Evolutionary conservation across 1,140 invertebrate species (phyloP), one percentile per base, ranked within the genome.

Genomic region (Dufourea novaeangliae): DNA sequence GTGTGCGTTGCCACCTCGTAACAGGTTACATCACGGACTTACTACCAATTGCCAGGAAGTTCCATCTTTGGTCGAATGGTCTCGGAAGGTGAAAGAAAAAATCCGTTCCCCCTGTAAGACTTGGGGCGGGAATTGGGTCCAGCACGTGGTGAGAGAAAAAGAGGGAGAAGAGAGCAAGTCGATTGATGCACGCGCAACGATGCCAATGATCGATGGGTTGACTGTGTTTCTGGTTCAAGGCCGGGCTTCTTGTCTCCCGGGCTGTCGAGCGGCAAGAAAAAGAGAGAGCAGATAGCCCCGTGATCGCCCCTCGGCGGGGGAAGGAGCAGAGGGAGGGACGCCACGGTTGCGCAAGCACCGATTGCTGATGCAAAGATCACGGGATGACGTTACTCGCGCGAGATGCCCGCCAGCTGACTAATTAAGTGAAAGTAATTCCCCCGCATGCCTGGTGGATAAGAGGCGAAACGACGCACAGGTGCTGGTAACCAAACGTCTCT

Each of bases 351-450:
- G 32, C 62, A 78, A 78, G 61, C n/a, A n/a, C n/a, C n/a, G 37
- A 39, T 41, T 59, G 10, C 34, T 73, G 78, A 80, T 67, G 72
- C 57, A 83, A 84, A 71, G 63, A 59, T 54, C 76, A 57, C 2
- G n/a, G 2, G 52, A 76, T 46, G 71, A 70, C 34, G 76, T 72
- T 80, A 80, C 71, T 20, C 41, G 41, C 44, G 37, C 25, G 11
- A 61, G 61, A 70, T 56, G 50, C 32, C 62, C 68, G 39, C 1
- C 61, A 25, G 68, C 62, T 71, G 76, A 68, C 64, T 77, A 77
- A 82, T 78, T 78, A 73, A 50, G 73, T 62, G 80, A 83, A 83
- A 83, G 81, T 82, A 78, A 82, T 82, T 46, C 27, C 64, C 25
- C 64, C 25, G 71, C 41, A 46, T 32, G 4, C 17, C 7, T n/a